Evolutionary conservation across 2,797 vertebrate genomes (phyloP), one percentile per base, ranked within the genome.

Genomic region (Pteronotus mesoamericanus): DNA sequence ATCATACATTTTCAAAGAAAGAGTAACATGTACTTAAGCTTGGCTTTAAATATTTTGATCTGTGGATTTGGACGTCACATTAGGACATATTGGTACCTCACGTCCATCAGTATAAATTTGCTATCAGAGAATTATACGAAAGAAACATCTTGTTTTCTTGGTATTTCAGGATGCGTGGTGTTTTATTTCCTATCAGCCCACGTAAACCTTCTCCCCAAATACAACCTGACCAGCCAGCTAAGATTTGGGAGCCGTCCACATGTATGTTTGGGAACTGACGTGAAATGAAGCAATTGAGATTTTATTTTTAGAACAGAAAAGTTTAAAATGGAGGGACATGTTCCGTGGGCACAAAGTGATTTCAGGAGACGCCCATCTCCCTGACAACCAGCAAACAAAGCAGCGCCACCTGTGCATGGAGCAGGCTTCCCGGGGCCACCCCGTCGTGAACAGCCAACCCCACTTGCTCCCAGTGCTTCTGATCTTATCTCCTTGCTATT

Each of bases 401-500:
- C 69, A 44, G 79, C 44, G 87, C 59, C 79, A 46, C 16, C 32
- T 9, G 7, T 71, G 24, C 44, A n/a, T 44, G 79, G 87, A n/a
- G 59, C 24, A 61, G 57, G 34, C 59, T 80, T 94, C 42, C 46
- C 37, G 18, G 59, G 53, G 75, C 82, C 75, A 46, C 21, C 9
- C 6, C 39, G 9, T 66, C 51, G 59, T 74, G 48, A 24, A 89
- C 83, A 83, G 69, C 80, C 78, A 94, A 61, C 88, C 34, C 61
- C 39, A 32, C 68, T 66, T 74, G 77, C 39, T 59, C 21, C 85
- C 77, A 32, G 44, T 53, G 57, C 39, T 93, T 96, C 96, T 95
- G 88, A 95, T 91, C 69, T 96, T 86, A 87, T 80, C 94, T 94
- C 95, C 93, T 84, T 92, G 53, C 57, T 88, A 94, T 94, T 95